Evolutionary conservation across 2,888 invertebrate genomes (phyloP), one percentile per base, ranked within the genome.

Genomic region (Blastobasis lacticolella): DNA sequence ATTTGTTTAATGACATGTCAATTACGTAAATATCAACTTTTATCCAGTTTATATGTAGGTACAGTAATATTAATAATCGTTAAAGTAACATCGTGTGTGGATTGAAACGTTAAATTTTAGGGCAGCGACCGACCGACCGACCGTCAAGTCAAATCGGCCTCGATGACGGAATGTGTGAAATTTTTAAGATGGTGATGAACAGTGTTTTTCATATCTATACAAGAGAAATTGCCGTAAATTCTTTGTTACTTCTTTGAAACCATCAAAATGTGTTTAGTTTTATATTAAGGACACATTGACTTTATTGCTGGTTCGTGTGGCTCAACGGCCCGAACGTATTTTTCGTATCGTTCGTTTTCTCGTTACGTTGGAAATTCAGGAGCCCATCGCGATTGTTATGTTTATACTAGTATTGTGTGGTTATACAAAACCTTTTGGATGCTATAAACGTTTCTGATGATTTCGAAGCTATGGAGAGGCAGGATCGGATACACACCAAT

Each of bases 131-230:
- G 80, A 23, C 23, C 23, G 23, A 23, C 23, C 23, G 23, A 23
- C 23, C 23, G 23, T 23, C 23, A 23, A 23, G 23, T 83, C 84
- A 75, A 75, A 64, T 81, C 78, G 73, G 80, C 82, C 82, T 76
- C 85, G 83, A 86, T 87, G 87, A 86, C 87, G 87, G 87, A 86
- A 86, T 87, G 82, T 84, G 81, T 81, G 76, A 84, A 86, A 85
- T 79, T 74, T 75, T 73, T 80, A 82, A 84, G 81, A 87, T 87
- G 87, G 86, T 87, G 87, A 79, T 77, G 80, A 78, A 75, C 77
- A 77, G 77, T 84, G 78, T 83, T 84, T 80, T 81, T 75, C 73
- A 57, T 68, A 66, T 68, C 69, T 58, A 71, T 63, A 55, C 62
- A 57, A 62, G 66, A 66, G 68, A 72, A 74, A 65, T 56, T 60